Base-by-base conservation (phyloP, 2,888 invertebrate genomes). In the Habrosyne pyritoides region DNA sequence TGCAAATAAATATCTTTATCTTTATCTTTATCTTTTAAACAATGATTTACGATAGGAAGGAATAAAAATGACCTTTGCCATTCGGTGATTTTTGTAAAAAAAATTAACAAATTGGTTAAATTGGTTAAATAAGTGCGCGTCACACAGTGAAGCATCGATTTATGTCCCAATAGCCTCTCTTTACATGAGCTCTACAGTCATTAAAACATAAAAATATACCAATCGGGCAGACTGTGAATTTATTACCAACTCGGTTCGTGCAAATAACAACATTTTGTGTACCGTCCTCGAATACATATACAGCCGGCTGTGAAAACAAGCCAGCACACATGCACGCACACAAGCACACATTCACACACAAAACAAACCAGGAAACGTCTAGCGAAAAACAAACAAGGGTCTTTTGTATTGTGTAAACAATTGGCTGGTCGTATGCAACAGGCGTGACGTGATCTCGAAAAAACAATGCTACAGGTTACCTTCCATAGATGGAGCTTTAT, bases 351-450 rank as follows among this genome's bases (percentile, higher is more conserved):
- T 74, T 70, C 80, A 83, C 89, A 90, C 87, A 91, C 90, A 90
- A 90, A 91, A 91, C 88, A 91, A 90, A 91, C 92, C 92, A 92
- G 92, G 91, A 92, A 92, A 92, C 90, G 92, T 91, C 91, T 92
- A 92, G 92, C 91, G 90, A 90, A 92, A 91, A 92, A 91, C 91
- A 92, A 92, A 92, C 92, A 92, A 85, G 91, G 92, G 91, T 89
- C 91, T 91, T 90, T 92, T 92, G 90, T 91, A 79, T 89, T 91
- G 89, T 88, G 90, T 92, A 91, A 92, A 92, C 92, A 92, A 92
- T 91, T 81, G 87, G 78, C 84, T 79, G 79, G 81, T 77, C 83
- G 87, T 86, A 89, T 88, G 92, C 91, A 91, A 91, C 91, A 91
- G 90, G 91, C 91, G 81, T 90, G 91, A 89, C 90, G 87, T 77